Evolutionary conservation across 2,113 vertebrate species (phyloP).

Genomic region (Machaerirhynchus nigripectus): DNA sequence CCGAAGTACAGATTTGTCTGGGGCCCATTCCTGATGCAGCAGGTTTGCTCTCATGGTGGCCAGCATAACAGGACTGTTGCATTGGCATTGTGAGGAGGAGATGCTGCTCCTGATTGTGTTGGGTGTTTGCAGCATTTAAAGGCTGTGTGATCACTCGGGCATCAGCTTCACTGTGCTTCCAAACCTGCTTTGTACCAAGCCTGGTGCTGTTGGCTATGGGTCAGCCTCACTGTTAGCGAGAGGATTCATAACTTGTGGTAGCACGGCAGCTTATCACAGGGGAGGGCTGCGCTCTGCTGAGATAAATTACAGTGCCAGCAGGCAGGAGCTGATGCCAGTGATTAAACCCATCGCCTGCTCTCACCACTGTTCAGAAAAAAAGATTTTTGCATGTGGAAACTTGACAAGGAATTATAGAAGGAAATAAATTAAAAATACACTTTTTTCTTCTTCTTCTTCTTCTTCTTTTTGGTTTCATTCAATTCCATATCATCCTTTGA

Average conservation of each 20-base stretch:
- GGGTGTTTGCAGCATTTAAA: not conserved
- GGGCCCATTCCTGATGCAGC: fast-evolving
- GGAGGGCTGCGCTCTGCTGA: not conserved
- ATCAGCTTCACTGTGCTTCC: not conserved
- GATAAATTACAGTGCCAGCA: conserved; percentile 1
- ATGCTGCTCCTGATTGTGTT: not conserved
- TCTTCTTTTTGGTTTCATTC: not conserved
- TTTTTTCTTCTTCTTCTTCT: not conserved
- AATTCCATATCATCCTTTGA: not conserved
- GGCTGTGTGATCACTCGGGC: not conserved
- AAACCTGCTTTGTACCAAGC: not conserved
- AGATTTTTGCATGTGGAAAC: not conserved
- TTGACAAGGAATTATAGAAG: not conserved
- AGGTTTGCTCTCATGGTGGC: fast-evolving
- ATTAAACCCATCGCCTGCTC: not conserved
- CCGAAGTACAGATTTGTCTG: not conserved
- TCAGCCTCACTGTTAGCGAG: not conserved
- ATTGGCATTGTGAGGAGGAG: not conserved
- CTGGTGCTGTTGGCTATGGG: not conserved
- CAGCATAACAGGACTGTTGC: not conserved
- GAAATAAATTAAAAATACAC: not conserved
- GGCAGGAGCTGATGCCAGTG: not conserved
- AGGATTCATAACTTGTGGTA: not conserved
- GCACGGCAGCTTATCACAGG: not conserved
- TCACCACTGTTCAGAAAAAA: not conserved